Base-by-base conservation (phyloP, 37 sponge, comb jelly and placozoan species). In the Halisarca cf. caerulea region DNA sequence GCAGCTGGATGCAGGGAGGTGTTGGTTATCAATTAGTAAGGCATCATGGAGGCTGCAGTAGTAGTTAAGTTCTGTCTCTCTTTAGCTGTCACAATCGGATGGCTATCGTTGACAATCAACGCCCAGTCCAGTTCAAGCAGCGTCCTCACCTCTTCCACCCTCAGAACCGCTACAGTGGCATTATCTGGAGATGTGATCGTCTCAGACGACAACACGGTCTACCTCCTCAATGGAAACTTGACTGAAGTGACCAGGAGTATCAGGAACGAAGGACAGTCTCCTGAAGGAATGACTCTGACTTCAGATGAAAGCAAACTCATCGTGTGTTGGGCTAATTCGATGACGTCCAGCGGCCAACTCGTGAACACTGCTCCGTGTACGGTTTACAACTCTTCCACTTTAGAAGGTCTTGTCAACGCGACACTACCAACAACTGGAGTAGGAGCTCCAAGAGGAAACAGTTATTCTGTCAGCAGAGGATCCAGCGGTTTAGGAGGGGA, bases 181-280 rank as follows among this genome's bases (percentile, higher is more conserved):
- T 0, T 20, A 40, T 74, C 77, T 37, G 77, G 77, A 20, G 25
- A 43, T 21, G 77, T 74, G 44, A 36, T 74, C 42, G 43, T 74
- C 45, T 37, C 45, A 41, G 77, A 74, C 45, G 43, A 74, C 32
- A 40, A 74, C 45, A 44, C 77, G 24, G 77, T 74, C 45, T 74
- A 74, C 44, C 42, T 74, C 24, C 45, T 74, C 24, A n/a, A 32
- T 15, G 77, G 45, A 74, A 44, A 74, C 24, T 37, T 74, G 45
- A 44, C 25, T 41, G 45, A 40, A n/a, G 45, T 74, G 44, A 41
- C 25, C 17, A 38, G 21, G 43, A 24, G 17, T n/a, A 18, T 11
- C 45, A n/a, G 45, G 40, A 74, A 37, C 41, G 45, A n/a, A 40
- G 45, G 77, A 24, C 42, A 40, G 77, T 36, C 77, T 15, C 77